Evolutionary conservation across 92 coral and sea anemone genomes (phyloP).

Genomic region (Epizoanthus rinbou): DNA sequence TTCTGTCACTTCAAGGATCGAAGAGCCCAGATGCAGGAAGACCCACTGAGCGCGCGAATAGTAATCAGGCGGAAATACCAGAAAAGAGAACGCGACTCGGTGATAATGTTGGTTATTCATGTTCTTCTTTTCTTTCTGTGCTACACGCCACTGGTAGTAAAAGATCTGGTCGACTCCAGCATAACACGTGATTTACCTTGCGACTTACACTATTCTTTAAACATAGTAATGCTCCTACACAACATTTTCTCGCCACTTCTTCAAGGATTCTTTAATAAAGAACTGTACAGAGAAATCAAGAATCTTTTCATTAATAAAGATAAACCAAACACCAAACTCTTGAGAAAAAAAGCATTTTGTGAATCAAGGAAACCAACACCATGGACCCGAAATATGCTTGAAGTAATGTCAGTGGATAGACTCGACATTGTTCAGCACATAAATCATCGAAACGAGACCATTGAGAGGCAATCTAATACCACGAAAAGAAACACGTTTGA

Average conservation of each 20-base stretch:
- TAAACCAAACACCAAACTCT: neutral
- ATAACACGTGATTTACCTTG: neutral
- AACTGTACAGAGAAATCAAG: conserved; percentile 15
- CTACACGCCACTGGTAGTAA: neutral
- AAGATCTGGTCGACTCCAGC: neutral
- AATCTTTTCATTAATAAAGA: neutral
- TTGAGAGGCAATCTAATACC: neutral
- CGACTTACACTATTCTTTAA: conserved; percentile 1
- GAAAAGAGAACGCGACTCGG: conserved; percentile 13
- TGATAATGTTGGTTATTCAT: neutral
- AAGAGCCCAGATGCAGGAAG: neutral
- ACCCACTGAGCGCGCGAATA: neutral
- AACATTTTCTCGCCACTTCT: conserved; percentile 1
- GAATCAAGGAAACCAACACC: neutral
- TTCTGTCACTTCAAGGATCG: conserved; percentile 5
- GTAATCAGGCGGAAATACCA: neutral
- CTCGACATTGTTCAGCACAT: neutral
- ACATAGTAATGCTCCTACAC: neutral
- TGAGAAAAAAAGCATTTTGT: conserved; percentile 22
- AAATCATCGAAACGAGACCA: neutral
- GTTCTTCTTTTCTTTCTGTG: neutral
- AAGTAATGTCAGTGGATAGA: neutral
- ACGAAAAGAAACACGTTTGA: neutral
- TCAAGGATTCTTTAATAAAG: conserved; percentile 9
- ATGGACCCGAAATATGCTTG: neutral